Evolutionary conservation across 2,113 vertebrate genomes (phyloP), one percentile per base, ranked within the genome.

Genomic region (Trichomycterus rosablanca): DNA sequence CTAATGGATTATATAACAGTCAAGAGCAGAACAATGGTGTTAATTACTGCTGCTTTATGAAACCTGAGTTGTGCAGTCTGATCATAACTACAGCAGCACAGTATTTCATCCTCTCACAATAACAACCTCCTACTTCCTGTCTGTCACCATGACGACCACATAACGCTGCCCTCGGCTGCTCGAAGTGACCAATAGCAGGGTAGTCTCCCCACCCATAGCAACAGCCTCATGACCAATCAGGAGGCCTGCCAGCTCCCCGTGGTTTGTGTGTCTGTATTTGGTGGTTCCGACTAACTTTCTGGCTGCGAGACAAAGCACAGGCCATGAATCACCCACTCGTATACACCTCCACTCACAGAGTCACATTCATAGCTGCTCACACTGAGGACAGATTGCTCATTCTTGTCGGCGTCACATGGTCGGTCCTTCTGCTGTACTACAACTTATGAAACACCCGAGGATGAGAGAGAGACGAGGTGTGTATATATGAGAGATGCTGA

Each of bases 201-300:
- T 60, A 52, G 60, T 52, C 70, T 74, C 56, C 65, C 67, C 65
- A n/a, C 67, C 80, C 85, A 80, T 86, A 81, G 85, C 81, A 87
- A 87, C 85, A 87, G 76, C 5, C 10, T 3, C 52, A 14, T 49
- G 80, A 74, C 85, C 83, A 87, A 87, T 87, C 75, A 40, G 45
- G n/a, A 63, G 12, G 6, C 26, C 30, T 55, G 50, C 30, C 59
- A 39, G 53, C 23, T 57, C 59, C 26, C 37, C 4, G 40, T 28
- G 19, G 7, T 15, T 65, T 23, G 60, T 58, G 39, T 63, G 14
- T 19, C 56, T 59, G 8, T 52, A 30, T 57, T 28, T 64, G 34
- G 53, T 34, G 52, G 48, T 35, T 54, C 52, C 42, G 45, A 35
- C 35, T 12, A 60, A 64, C 43, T 26, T 56, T 7, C 50, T 43